These are phyloP conservation scores for Acanthaster planci DNA, from an alignment of 35 echinoderm and acorn worm species.

Conservation along the genomic window DNA sequence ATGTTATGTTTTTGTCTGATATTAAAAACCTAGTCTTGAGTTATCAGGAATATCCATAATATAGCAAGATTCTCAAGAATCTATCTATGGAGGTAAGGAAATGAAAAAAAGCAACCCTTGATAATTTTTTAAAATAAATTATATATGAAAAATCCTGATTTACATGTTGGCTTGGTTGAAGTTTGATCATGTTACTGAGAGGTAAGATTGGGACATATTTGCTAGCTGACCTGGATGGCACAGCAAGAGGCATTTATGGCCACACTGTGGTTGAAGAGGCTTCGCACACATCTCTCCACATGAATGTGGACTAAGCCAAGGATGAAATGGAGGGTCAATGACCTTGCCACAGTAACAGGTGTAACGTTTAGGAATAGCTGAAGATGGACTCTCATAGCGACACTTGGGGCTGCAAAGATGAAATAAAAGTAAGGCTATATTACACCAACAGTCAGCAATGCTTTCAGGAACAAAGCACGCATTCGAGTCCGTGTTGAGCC, in stretches of 20 bases:
- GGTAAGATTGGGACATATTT: not conserved
- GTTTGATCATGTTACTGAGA: not conserved
- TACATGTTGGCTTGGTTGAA: not conserved
- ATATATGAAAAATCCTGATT: not conserved
- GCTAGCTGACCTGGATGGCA: conserved; percentile 87
- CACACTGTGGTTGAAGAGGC: conserved; percentile 72
- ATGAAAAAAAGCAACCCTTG: no score
- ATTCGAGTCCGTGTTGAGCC: no score
- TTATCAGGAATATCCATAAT: no score
- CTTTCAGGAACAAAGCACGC: no score
- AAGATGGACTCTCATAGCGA: conserved; percentile 60
- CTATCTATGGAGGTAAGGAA: no score
- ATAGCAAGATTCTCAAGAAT: no score
- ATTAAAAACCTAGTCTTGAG: not conserved
- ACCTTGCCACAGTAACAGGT: conserved; percentile 85
- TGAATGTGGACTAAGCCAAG: conserved; percentile 91
- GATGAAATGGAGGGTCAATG: conserved; percentile 66
- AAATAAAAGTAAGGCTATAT: conserved; percentile 1
- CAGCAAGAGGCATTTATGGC: conserved; percentile 84
- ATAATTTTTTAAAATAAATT: no score
- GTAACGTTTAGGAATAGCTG: conserved; percentile 65
- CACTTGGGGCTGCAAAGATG: conserved; percentile 76
- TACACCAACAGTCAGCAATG: not conserved
- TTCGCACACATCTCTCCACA: conserved; percentile 87
- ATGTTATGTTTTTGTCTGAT: not conserved